phyloP scores from a whole-genome alignment of 1,140 invertebrate species.

The Ceratina australensis region DNA sequence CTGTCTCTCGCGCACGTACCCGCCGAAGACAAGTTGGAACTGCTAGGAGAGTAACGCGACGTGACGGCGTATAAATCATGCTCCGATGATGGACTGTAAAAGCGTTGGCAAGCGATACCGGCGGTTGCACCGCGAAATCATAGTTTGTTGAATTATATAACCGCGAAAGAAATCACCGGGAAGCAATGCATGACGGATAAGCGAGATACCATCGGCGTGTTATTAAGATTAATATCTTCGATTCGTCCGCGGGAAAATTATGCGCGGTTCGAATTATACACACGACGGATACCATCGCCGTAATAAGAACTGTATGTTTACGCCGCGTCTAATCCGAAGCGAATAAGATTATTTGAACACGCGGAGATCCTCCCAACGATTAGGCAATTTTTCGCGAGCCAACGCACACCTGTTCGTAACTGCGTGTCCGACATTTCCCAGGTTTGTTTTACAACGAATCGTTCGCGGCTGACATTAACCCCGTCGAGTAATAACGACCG shows the following conservation, averaged over 20 bases:
- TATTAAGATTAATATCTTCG: slow-evolving; percentile 44
- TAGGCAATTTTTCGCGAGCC: background rate
- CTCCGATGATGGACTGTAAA: background rate
- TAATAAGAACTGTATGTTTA: background rate
- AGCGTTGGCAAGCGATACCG: background rate
- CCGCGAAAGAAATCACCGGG: slow-evolving; percentile 14
- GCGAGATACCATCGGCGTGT: slow-evolving; percentile 19
- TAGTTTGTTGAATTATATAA: slow-evolving; percentile 33
- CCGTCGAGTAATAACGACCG: no score
- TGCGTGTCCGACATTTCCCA: background rate
- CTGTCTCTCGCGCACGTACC: no score
- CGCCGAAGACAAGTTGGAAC: background rate
- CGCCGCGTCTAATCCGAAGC: background rate
- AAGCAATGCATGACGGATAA: slow-evolving; percentile 28
- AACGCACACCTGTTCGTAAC: background rate
- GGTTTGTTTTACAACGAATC: background rate
- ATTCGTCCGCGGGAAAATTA: slow-evolving; percentile 1
- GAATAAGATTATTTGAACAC: slow-evolving; percentile 12
- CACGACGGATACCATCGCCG: background rate
- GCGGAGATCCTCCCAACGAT: background rate
- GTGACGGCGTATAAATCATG: slow-evolving; percentile 19
- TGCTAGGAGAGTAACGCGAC: background rate
- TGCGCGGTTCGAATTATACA: background rate
- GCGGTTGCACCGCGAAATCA: slow-evolving; percentile 7
- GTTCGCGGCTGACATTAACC: background rate